Base-by-base conservation (phyloP, 2,113 vertebrate species). In the Pristiophorus japonicus region DNA sequence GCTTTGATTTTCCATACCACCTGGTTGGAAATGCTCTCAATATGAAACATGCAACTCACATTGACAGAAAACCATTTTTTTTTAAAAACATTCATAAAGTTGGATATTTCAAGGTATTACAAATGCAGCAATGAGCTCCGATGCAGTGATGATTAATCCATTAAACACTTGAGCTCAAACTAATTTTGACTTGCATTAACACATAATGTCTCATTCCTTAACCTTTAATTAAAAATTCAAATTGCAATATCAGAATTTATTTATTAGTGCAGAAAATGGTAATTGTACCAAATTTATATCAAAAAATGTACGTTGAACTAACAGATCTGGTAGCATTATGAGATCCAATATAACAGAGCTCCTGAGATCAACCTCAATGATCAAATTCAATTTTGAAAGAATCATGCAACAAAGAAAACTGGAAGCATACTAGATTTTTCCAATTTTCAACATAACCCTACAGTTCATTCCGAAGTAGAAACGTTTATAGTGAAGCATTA, bases 11-110 rank as follows among this genome's bases (percentile, higher is more conserved):
- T 94, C 65, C 45, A 70, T 65, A 70, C 14, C 93, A 94, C 10
- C 42, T 65, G 59, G n/a, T 94, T 73, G 66, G 45, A 70, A 94
- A 94, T 67, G 38, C 93, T 94, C 27, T 70, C 93, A 70, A 94
- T 22, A 94, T 94, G 24, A 94, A 94, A 73, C 63, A 94, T 73
- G 66, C 42, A 51, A 92, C 59, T 63, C 34, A 63, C n/a, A 94
- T 34, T 47, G 65, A 94, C 67, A 67, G 92, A 94, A 42, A 94
- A 94, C 10, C 5, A 67, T 94, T 67, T 94, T 94, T 67, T 94
- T 70, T 55, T 11, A 94, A 47, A 47, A 66, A 10, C 92, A 10
- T 92, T 38, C n/a, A 63, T 63, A 92, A 92, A 63, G 62, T 65
- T 91, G 59, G 16, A 91, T 91, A 63, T 91, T 63, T 12, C 62